Base-by-base conservation (phyloP, 2,888 invertebrate species). In the Hirtodrosophila histrioides region DNA sequence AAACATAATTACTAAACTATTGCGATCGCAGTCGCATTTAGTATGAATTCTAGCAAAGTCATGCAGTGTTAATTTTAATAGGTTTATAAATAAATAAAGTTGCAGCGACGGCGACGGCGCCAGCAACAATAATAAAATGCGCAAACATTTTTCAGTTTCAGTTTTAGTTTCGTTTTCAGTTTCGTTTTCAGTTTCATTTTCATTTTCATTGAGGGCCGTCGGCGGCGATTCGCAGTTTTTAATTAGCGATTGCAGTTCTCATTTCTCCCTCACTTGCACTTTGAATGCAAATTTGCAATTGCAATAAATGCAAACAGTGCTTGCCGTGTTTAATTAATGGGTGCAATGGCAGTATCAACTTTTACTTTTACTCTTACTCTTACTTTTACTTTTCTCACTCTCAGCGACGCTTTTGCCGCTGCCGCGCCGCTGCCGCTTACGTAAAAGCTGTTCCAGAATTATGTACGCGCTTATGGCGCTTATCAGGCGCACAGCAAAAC, bases 211-310 rank as follows among this genome's bases (percentile, higher is more conserved):
- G 61, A 70, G 55, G 53, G 44, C 36, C 55, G 51, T 48, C 36
- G 46, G 29, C 53, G 31, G 27, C 48, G 36, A 31, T 50, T 55
- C 17, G 40, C 68, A 60, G 56, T 78, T 82, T 78, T 58, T 66
- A 62, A 78, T 85, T 81, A 64, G 77, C 80, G 63, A 71, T 83
- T 81, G 83, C 87, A 73, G 49, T 86, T 86, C 55, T 58, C 64
- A 72, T 86, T 88, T n/a, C n/a, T n/a, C n/a, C n/a, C 87, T 75
- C 86, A 88, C 86, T 83, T 88, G 82, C 88, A 56, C 71, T 83
- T 88, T 88, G 58, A 75, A 77, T 88, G 85, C 86, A 84, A 87
- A 79, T 86, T 83, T 58, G 87, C 64, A 72, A 55, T 83, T 58
- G 87, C 64, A 17, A 27, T 27, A 27, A 27, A 27, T 27, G 27